Percentiles rank a stretch among this genome's conserved stretches.
phyloP scores from a whole-genome alignment of 2,797 vertebrate species.

The Gallinago solitaria region DNA sequence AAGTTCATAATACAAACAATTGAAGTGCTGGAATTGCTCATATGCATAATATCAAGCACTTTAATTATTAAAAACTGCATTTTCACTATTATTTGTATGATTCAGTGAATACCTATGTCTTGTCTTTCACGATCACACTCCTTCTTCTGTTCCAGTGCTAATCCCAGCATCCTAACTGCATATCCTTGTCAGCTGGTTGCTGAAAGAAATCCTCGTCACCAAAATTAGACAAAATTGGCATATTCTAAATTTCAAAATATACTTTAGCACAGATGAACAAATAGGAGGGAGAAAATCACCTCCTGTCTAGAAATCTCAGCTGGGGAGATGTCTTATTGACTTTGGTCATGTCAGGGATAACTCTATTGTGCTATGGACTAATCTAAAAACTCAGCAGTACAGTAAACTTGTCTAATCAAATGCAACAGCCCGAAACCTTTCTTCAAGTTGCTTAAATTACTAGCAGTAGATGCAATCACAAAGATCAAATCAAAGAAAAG shows the following conservation, averaged over 20 bases:
- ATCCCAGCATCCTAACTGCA: background rate
- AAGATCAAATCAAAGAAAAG: background rate
- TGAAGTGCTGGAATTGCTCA: background rate
- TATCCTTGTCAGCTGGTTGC: background rate
- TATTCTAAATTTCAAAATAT: background rate
- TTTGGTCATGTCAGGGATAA: background rate
- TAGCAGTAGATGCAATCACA: background rate
- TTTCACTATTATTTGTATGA: background rate
- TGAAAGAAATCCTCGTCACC: background rate
- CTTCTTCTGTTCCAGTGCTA: background rate
- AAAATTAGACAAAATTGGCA: background rate
- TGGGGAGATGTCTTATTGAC: background rate
- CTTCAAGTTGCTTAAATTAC: background rate
- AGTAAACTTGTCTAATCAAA: background rate
- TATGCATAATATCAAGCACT: background rate
- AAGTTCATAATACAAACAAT: background rate
- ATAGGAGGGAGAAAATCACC: background rate
- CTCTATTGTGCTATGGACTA: fast-evolving
- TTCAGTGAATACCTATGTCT: background rate
- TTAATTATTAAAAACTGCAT: background rate
- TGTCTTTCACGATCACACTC: background rate
- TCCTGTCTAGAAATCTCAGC: background rate
- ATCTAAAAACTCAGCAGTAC: background rate
- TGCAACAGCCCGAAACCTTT: background rate
- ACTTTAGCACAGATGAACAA: background rate